Base-by-base conservation (phyloP, 92 coral and sea anemone species). In the Phenganax marumi region DNA sequence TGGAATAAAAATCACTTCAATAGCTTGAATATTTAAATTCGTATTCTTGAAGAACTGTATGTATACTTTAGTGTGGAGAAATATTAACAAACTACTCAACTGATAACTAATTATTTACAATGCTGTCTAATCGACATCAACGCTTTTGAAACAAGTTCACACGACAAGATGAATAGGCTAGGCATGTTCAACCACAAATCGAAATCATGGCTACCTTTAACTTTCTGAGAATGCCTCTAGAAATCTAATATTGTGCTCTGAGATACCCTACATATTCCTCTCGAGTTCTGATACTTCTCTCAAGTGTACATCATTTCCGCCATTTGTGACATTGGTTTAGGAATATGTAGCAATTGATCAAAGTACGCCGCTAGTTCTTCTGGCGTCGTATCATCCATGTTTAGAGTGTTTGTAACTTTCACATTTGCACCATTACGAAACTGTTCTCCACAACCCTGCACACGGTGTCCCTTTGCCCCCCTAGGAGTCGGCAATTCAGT, bases 301-400 rank as follows among this genome's bases (percentile, higher is more conserved):
- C 73, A 95, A 18, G 98, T 95, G 71, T 96, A 96, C 99, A 96
- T 92, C 99, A 96, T 96, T 81, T 96, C 99, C 9, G 99, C 99
- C 99, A 96, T 96, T 12, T 97, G 96, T 14, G 99, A 96, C 99
- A 96, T 96, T 13, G 99, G 97, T 68, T 96, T 96, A 10, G 99
- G 99, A 74, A 96, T 89, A 74, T 96, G 97, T 6, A 96, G 82
- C 52, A 96, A 62, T 79, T 92, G 97, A 75, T 96, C 99, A 86
- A 96, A 96, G 72, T 96, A 96, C 19, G 99, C 93, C 3, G 99
- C 99, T 18, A 96, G 86, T 81, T 96, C 99, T 24, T 92, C 99
- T 0, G 99, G 99, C 0, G 98, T 94, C 57, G 99, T 96, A 58
- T 92, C 97, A 72, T 96, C 99, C 84, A 91, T 85, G 88, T 87